Evolutionary conservation across 2,113 vertebrate genomes (phyloP), one percentile per base, ranked within the genome.

Genomic region (Dinomys branickii): DNA sequence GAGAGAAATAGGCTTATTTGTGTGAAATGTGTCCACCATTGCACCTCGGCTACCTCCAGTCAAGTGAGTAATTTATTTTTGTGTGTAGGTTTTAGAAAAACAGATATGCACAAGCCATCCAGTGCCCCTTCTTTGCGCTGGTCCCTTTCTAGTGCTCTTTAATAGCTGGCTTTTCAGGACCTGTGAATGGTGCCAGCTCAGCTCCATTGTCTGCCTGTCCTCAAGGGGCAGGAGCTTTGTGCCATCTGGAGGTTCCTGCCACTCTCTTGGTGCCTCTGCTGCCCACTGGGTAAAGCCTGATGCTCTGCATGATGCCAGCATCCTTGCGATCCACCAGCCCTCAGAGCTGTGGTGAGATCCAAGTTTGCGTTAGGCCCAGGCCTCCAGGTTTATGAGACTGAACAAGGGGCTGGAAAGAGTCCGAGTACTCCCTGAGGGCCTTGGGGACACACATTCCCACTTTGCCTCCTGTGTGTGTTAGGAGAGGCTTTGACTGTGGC

Each of bases 41-140:
- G 84, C 44, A 96, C 78, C 94, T 91, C 17, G 71, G 94, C 81
- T 22, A 38, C 41, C 33, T 59, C 82, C 83, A 19, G 81, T 87
- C 44, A 35, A 58, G 94, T 90, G 93, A 38, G 9, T 58, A 58
- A 44, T 85, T 24, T 35, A 19, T 75, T 38, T 63, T 63, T 88
- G 6, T 52, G 80, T 83, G 8, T 69, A 19, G 80, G 38, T 75
- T 83, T 90, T 82, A 59, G 69, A 24, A 58, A 41, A 65, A 16
- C 2, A 75, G 85, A 8, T 17, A 2, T 50, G 3, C 30, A 63
- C 26, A 7, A 0, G 38, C 24, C 1, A 3, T 67, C 38, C 16
- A 3, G 11, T 26, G 0, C 50, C 22, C 28, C 20, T n/a, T 30
- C 69, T 81, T 10, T 20, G 24, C 26, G 12, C 1, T 9, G 0